Conservation (phyloP, 2,888 invertebrate genomes). For the Drosophila cognata region DNA sequence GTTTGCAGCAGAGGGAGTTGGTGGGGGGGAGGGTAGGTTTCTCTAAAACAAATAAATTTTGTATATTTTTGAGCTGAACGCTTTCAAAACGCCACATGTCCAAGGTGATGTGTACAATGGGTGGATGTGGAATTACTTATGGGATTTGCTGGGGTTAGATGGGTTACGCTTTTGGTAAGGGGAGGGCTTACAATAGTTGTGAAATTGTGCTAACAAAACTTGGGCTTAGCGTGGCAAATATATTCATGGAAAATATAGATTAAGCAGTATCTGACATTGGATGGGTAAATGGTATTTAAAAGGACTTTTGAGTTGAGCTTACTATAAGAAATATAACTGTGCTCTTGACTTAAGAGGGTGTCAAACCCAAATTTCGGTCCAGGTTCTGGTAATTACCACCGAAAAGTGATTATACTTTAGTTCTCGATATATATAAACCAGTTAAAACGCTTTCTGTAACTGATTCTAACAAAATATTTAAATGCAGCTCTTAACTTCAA, state of each 20-base stretch:
- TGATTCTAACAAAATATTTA: neutral
- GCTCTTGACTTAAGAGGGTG: neutral
- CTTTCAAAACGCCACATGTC: slow-evolving; percentile 15
- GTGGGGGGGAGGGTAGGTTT: neutral
- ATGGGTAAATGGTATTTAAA: neutral
- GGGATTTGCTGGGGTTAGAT: neutral
- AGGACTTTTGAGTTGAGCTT: neutral
- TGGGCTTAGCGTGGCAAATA: neutral
- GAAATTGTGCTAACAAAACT: neutral
- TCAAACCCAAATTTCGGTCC: neutral
- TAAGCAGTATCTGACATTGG: neutral
- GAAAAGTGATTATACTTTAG: neutral
- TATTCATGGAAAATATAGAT: neutral
- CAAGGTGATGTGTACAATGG: slow-evolving; percentile 37
- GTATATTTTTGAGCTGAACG: slow-evolving; percentile 19
- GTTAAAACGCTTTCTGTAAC: neutral
- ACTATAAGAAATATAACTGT: neutral
- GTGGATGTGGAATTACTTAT: neutral
- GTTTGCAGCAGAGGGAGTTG: neutral
- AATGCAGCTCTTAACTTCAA: neutral
- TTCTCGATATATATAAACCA: neutral
- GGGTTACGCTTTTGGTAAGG: neutral
- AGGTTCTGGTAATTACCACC: too few species aligned
- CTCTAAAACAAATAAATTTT: slow-evolving; percentile 29
- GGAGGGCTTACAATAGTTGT: neutral